A percentile compares a stretch with the other conserved stretches of the same genome.
These are phyloP conservation scores for Penaeus vannamei DNA, from an alignment of 1,140 invertebrate species.

Conservation along the genomic window DNA sequence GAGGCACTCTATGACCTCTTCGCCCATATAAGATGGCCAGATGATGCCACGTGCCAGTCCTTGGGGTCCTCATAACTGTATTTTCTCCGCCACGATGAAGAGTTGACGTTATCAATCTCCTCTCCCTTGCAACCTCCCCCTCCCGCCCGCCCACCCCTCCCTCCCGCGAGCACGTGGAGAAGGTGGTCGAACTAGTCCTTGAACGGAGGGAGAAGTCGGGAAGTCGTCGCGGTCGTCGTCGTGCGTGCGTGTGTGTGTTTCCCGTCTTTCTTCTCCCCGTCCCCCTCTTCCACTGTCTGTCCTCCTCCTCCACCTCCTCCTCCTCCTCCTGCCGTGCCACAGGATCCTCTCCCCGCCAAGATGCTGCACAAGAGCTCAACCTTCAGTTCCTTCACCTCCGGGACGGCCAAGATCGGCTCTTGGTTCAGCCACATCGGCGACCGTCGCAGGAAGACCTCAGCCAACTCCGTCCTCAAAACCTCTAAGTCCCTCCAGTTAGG, in stretches of 20 bases:
- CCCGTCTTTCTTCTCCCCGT: background rate
- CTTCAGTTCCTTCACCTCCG: slow-evolving; percentile 73
- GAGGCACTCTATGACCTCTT: background rate
- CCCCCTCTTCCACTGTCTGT: too few species aligned
- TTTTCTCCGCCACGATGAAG: slow-evolving; percentile 21
- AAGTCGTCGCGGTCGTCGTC: background rate
- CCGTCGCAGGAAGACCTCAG: slow-evolving; percentile 71
- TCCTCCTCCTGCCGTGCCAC: background rate
- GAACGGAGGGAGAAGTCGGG: slow-evolving; percentile 2
- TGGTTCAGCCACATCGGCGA: slow-evolving; percentile 74
- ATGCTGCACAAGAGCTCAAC: slow-evolving; percentile 74
- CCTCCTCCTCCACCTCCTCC: too few species aligned
- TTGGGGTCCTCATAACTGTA: background rate
- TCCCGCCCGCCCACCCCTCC: background rate
- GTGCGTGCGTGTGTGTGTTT: background rate
- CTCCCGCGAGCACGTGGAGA: slow-evolving; percentile 68
- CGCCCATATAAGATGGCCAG: background rate
- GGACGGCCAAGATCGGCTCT: slow-evolving; percentile 72
- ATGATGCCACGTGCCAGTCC: background rate
- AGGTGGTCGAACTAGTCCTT: background rate
- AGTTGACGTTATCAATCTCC: slow-evolving; percentile 38
- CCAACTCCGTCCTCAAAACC: slow-evolving; percentile 70
- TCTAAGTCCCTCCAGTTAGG: slow-evolving; percentile 74
- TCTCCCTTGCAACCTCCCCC: background rate
- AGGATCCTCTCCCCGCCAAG: slow-evolving; percentile 68